Conservation (phyloP, 2,113 vertebrate genomes). For the Anoura caudifer region DNA sequence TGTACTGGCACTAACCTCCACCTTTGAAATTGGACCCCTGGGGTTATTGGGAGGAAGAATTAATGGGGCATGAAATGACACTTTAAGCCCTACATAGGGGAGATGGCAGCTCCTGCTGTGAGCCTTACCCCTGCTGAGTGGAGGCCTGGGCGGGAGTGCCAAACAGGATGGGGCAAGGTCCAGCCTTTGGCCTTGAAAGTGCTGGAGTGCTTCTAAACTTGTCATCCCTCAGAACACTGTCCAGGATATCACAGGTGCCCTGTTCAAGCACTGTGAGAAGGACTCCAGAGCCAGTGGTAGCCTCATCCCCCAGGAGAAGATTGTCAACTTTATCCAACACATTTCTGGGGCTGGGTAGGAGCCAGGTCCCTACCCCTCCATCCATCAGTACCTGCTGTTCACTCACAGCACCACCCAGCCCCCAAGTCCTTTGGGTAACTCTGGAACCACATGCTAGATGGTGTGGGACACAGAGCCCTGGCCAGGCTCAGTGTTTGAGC, state of each 20-base stretch:
- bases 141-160: not conserved
- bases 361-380: not conserved
- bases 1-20: not conserved
- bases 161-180: too few relatives aligned
- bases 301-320: slow-evolving; percentile 85
- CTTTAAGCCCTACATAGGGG: not conserved
- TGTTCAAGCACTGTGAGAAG: slow-evolving; percentile 88
- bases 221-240: slow-evolving; percentile 83
- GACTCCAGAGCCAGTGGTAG: slow-evolving; percentile 71
- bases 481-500: not conserved
- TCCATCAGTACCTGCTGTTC: not conserved
- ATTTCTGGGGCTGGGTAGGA: slow-evolving; percentile 93
- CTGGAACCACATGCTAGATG: not conserved
- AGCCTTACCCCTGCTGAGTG: not conserved
- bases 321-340: slow-evolving; percentile 89
- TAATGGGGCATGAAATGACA: not conserved
- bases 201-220: not conserved
- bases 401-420: not conserved
- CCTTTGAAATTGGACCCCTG: slow-evolving; percentile 3
- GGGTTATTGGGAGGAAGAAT: not conserved
- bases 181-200: not conserved
- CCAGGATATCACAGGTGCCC: slow-evolving; percentile 90
- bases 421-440: not conserved
- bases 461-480: not conserved
- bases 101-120: not conserved